Percentiles rank a stretch among this genome's conserved stretches.
These are phyloP conservation scores for Drosophila azteca DNA, from an alignment of 1,140 invertebrate genomes.

Conservation along the genomic window DNA sequence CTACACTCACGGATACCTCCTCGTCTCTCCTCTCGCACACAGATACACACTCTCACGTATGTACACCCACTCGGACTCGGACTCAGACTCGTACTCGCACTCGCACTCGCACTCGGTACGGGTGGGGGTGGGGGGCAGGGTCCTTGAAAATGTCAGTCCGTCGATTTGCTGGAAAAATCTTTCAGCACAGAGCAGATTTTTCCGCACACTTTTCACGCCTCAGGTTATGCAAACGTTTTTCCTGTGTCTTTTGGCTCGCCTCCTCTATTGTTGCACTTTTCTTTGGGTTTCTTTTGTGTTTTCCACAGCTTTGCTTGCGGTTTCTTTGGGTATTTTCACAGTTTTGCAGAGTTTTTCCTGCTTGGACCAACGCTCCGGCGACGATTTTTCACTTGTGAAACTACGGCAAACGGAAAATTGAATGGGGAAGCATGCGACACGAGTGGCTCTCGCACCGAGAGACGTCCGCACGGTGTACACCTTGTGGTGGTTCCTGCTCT, in stretches of 20 bases:
- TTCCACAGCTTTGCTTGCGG: not conserved
- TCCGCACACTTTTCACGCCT: slow-evolving; percentile 37
- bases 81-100: slow-evolving; percentile 13
- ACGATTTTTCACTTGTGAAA: slow-evolving; percentile 64
- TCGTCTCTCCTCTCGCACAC: not conserved
- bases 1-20: slow-evolving; percentile 22
- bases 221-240: slow-evolving; percentile 54
- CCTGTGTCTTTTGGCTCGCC: not conserved
- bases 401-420: slow-evolving; percentile 67
- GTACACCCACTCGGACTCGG: slow-evolving; percentile 30
- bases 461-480: slow-evolving; percentile 23
- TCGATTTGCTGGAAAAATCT: slow-evolving; percentile 35
- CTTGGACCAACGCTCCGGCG: slow-evolving; percentile 5
- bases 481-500: slow-evolving; percentile 41
- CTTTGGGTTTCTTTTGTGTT: slow-evolving; percentile 5
- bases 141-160: slow-evolving; percentile 66
- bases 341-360: slow-evolving; percentile 27
- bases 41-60: not conserved
- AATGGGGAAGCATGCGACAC: slow-evolving; percentile 41
- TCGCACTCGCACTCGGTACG: slow-evolving; percentile 14
- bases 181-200: slow-evolving; percentile 14
- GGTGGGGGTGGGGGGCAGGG: slow-evolving; percentile 1
- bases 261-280: slow-evolving; percentile 3
- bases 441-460: slow-evolving; percentile 36
- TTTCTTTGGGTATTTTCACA: slow-evolving; percentile 12